Evolutionary conservation across 2,113 vertebrate genomes (phyloP).

Genomic region (Rhinolophus sinicus): DNA sequence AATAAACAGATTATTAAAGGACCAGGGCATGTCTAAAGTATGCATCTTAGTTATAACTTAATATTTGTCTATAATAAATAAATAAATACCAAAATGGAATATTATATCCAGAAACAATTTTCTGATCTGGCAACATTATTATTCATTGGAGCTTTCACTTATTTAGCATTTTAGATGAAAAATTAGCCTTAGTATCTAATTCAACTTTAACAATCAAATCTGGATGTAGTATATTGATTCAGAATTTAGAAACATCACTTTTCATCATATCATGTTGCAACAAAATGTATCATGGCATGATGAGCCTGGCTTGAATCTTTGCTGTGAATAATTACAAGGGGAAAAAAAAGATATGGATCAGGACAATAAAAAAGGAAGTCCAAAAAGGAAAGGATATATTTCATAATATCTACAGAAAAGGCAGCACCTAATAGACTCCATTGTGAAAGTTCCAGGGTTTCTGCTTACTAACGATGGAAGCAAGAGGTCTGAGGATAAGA

Average conservation of each 20-base stretch:
- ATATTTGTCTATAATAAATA: neutral
- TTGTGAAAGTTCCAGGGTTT: neutral
- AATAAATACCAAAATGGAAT: neutral
- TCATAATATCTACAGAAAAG: neutral
- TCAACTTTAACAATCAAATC: constrained; percentile 36
- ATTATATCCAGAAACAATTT: constrained; percentile 28
- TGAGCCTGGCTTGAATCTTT: constrained; percentile 15
- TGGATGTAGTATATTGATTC: constrained; percentile 59
- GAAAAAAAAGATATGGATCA: neutral
- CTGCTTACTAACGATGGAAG: neutral
- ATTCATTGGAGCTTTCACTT: constrained; percentile 2
- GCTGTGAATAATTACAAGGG: neutral
- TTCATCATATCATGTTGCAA: constrained; percentile 59
- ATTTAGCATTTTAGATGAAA: constrained; percentile 66
- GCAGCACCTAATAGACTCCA: neutral
- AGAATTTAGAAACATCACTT: constrained; percentile 66
- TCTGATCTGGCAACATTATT: constrained; percentile 45
- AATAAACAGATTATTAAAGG: neutral
- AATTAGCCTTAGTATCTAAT: constrained; percentile 52
- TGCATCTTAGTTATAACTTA: neutral
- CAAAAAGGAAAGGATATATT: neutral
- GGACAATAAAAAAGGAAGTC: constrained; percentile 18
- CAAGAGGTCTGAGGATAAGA: neutral
- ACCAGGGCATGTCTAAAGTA: neutral
- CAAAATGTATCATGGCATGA: constrained; percentile 53